These are phyloP conservation scores for Spea multiplicata DNA, from an alignment of 2,113 vertebrate species.

Conservation along the genomic window DNA sequence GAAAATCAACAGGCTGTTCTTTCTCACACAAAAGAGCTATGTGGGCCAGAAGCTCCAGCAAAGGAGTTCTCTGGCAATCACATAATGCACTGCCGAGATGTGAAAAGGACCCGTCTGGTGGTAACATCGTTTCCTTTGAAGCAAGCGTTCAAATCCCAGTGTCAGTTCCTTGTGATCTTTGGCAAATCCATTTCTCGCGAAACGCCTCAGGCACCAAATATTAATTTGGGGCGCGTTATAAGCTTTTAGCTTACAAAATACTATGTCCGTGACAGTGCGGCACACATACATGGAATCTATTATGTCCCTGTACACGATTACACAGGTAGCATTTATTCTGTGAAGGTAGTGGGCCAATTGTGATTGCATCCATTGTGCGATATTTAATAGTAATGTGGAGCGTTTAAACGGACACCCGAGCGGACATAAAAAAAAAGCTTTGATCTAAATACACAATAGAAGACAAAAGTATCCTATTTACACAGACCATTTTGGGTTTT, in stretches of 20 bases:
- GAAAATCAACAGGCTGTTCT: slow-evolving; percentile 11
- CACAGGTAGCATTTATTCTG: background rate
- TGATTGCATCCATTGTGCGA: slow-evolving; percentile 6
- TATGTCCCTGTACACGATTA: slow-evolving; percentile 3
- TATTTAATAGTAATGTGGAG: slow-evolving; percentile 9
- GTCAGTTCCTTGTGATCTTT: slow-evolving; percentile 33
- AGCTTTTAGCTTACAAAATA: slow-evolving; percentile 12
- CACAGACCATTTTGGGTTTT: slow-evolving; percentile 18
- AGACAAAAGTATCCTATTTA: slow-evolving; percentile 41
- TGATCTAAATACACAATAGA: slow-evolving; percentile 22
- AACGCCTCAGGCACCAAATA: slow-evolving; percentile 24
- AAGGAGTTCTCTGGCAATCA: background rate
- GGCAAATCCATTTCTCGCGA: slow-evolving; percentile 23
- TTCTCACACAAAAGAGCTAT: slow-evolving; percentile 20
- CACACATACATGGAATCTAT: slow-evolving; percentile 13
- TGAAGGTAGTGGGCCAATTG: slow-evolving; percentile 3
- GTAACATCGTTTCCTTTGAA: slow-evolving; percentile 19
- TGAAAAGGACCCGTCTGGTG: slow-evolving; percentile 11
- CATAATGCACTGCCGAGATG: background rate
- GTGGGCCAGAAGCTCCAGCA: background rate
- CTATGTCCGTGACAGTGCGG: background rate
- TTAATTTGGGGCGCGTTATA: slow-evolving; percentile 27
- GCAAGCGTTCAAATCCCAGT: slow-evolving; percentile 8
- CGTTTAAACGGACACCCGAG: slow-evolving; percentile 34
- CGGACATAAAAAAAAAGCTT: slow-evolving; percentile 23